phyloP scores from a whole-genome alignment of 2,888 invertebrate species.

The Yponomeuta sedellus region DNA sequence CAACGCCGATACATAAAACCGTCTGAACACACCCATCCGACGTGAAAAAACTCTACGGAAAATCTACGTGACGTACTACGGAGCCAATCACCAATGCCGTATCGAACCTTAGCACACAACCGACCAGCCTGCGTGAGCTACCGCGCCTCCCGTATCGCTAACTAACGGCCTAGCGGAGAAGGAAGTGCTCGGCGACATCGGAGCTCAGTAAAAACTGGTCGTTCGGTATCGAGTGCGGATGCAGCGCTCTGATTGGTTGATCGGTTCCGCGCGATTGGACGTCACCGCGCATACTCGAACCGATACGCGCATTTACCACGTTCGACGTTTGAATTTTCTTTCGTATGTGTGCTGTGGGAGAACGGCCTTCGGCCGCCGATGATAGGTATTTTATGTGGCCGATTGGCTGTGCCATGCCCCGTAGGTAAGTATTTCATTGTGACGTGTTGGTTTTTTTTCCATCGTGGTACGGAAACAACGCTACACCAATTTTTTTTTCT shows the following conservation, averaged over 20 bases:
- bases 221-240: conserved; percentile 52
- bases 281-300: conserved; percentile 77
- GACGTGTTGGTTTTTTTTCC: conserved; percentile 31
- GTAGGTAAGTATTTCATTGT: conserved; percentile 30
- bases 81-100: conserved; percentile 60
- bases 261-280: conserved; percentile 77
- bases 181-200: conserved; percentile 19
- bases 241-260: conserved; percentile 64
- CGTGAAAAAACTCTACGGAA: conserved; percentile 55
- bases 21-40: conserved; percentile 28
- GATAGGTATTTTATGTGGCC: conserved; percentile 52
- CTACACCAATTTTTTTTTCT: too few species aligned
- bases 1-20: conserved; percentile 19
- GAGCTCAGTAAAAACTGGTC: conserved; percentile 34
- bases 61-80: conserved; percentile 66
- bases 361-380: conserved; percentile 41
- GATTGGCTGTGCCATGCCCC: conserved; percentile 29
- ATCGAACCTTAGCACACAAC: conserved; percentile 56
- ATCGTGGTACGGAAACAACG: conserved; percentile 16
- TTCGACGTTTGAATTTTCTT: conserved; percentile 46
- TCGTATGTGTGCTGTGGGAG: conserved; percentile 35
- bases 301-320: conserved; percentile 50
- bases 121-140: conserved; percentile 28
- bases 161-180: conserved; percentile 9
- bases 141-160: conserved; percentile 27